Evolutionary conservation across 2,797 vertebrate genomes (phyloP).

Genomic region (Knipowitschia caucasica): DNA sequence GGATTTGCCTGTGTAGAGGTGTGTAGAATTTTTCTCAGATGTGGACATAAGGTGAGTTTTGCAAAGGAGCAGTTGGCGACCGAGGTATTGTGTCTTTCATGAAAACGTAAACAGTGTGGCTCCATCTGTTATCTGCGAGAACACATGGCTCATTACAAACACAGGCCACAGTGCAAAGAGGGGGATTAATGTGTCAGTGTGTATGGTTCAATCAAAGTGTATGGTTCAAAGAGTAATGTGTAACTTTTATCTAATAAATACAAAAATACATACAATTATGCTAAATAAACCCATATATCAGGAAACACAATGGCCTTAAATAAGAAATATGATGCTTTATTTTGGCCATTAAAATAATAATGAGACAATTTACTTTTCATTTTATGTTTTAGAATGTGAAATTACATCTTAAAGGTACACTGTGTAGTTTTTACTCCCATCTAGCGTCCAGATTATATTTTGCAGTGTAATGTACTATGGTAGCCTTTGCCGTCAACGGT

Average conservation of each 20-base stretch:
- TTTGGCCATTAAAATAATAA: no score
- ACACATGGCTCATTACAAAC: constrained; percentile 34
- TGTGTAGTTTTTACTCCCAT: no score
- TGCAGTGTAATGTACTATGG: no score
- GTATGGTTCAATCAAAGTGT: constrained; percentile 26
- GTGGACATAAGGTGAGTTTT: background rate
- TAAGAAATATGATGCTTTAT: no score
- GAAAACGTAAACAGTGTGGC: constrained; percentile 14
- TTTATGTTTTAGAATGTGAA: no score
- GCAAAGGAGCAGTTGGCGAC: background rate
- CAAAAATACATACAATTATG: no score
- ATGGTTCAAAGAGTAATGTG: background rate
- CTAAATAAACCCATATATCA: background rate
- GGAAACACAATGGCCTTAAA: background rate
- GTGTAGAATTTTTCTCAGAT: background rate
- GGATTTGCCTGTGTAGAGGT: background rate
- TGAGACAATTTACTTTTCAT: no score
- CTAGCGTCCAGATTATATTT: no score
- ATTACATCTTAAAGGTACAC: no score
- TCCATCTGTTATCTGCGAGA: constrained; percentile 38
- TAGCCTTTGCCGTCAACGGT: no score
- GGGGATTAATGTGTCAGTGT: constrained; percentile 30
- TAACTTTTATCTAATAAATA: background rate
- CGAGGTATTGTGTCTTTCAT: constrained; percentile 1
- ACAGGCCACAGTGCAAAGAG: constrained; percentile 9